Conservation (phyloP, 2,888 invertebrate genomes). For the Noctua janthe region DNA sequence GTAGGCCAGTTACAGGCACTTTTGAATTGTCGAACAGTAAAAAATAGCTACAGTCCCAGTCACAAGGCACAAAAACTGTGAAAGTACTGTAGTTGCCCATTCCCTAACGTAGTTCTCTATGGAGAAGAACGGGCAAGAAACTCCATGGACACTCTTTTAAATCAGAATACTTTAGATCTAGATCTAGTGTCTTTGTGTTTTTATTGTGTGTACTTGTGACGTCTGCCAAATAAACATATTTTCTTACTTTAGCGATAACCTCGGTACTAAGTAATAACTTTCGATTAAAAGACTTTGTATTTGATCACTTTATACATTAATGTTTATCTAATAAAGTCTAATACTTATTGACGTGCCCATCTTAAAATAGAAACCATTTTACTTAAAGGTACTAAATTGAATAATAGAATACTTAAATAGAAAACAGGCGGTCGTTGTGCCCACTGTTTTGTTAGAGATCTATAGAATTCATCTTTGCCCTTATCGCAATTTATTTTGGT, state of each 20-base stretch:
- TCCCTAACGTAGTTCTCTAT: no score
- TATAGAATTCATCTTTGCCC: not conserved
- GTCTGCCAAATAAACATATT: not conserved
- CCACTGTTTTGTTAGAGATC: not conserved
- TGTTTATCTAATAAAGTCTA: slow-evolving; percentile 2
- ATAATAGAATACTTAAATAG: slow-evolving; percentile 3
- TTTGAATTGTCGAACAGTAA: no score
- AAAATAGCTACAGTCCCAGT: no score
- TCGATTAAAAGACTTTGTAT: slow-evolving; percentile 19
- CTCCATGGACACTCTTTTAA: no score
- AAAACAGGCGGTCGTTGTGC: not conserved
- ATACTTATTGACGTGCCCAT: slow-evolving; percentile 5
- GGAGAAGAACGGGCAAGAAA: no score
- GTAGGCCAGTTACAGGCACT: no score
- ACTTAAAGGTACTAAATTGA: not conserved
- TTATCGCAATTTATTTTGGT: not conserved
- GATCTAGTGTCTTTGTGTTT: slow-evolving; percentile 6
- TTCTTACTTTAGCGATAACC: slow-evolving; percentile 14
- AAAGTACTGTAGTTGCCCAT: no score
- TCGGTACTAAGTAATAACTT: slow-evolving; percentile 12
- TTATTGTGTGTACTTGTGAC: not conserved
- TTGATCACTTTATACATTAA: slow-evolving; percentile 25
- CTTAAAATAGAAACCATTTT: slow-evolving; percentile 13
- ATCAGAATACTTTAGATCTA: no score
- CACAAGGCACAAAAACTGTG: no score